These are phyloP conservation scores for Eupithecia centaureata DNA, from an alignment of 2,888 invertebrate species.

Conservation along the genomic window DNA sequence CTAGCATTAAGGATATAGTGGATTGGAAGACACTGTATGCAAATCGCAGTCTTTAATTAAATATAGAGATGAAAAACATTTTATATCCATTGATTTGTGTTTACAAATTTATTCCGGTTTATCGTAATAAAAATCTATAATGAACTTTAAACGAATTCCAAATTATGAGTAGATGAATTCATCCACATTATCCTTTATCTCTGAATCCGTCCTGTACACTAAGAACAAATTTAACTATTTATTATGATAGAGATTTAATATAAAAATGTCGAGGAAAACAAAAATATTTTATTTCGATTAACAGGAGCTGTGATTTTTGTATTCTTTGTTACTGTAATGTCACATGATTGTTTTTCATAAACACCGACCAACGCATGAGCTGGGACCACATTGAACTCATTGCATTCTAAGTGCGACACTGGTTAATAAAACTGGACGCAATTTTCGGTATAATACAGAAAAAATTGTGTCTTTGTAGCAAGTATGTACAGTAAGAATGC, in stretches of 20 bases:
- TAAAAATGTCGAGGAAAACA: slow-evolving; percentile 75
- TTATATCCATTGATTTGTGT: background rate
- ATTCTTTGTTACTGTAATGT: slow-evolving; percentile 71
- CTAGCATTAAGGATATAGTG: slow-evolving; percentile 65
- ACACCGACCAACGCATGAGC: slow-evolving; percentile 36
- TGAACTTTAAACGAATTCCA: background rate
- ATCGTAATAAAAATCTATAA: background rate
- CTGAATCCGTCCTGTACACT: slow-evolving; percentile 76
- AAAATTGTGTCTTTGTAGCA: background rate
- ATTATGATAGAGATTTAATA: slow-evolving; percentile 74
- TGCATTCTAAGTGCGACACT: too few relatives aligned
- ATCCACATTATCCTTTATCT: slow-evolving; percentile 69
- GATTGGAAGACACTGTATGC: slow-evolving; percentile 58
- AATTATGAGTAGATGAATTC: slow-evolving; percentile 34
- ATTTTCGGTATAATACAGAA: background rate
- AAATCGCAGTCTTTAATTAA: slow-evolving; percentile 22
- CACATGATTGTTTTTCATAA: slow-evolving; percentile 33
- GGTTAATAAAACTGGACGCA: background rate
- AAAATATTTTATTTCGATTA: slow-evolving; percentile 81
- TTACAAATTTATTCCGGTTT: slow-evolving; percentile 8
- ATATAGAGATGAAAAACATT: slow-evolving; percentile 17
- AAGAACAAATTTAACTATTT: slow-evolving; percentile 72
- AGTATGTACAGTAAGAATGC: background rate
- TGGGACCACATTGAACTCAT: slow-evolving; percentile 41
- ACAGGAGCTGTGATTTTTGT: slow-evolving; percentile 84